phyloP scores from a whole-genome alignment of 2,888 invertebrate species.

The Pollenia griseotomentosa region DNA sequence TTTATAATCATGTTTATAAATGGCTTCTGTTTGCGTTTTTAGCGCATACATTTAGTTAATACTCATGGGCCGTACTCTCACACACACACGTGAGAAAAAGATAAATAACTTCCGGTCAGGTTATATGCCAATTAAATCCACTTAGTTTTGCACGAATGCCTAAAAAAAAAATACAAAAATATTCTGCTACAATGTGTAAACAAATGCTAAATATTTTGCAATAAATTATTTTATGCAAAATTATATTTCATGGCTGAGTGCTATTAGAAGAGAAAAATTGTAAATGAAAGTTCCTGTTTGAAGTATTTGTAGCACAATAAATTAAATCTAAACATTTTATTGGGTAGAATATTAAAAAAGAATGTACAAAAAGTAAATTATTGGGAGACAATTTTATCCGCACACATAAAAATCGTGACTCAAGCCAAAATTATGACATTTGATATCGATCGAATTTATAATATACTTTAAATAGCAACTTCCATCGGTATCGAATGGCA shows the following conservation, averaged over 20 bases:
- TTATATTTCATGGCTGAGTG: slow-evolving; percentile 24
- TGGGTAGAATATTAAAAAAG: no score
- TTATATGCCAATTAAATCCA: slow-evolving; percentile 65
- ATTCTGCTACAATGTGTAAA: background rate
- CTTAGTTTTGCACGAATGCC: background rate
- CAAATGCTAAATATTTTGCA: background rate
- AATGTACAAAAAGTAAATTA: no score
- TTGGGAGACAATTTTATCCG: no score
- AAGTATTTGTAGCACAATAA: background rate
- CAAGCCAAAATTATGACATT: no score
- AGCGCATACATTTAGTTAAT: slow-evolving; percentile 24
- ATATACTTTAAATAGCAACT: no score
- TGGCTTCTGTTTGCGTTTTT: slow-evolving; percentile 3
- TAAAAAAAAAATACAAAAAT: background rate
- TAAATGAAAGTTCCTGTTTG: background rate
- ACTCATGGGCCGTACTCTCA: background rate
- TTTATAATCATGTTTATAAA: background rate
- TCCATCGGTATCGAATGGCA: no score
- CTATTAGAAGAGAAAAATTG: slow-evolving; percentile 7
- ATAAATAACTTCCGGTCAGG: slow-evolving; percentile 72
- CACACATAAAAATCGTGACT: no score
- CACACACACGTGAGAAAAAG: background rate
- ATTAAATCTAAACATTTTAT: background rate
- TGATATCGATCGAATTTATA: no score
- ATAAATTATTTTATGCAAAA: background rate